Evolutionary conservation across 1,140 invertebrate genomes (phyloP).

Genomic region (Riptortus pedestris): DNA sequence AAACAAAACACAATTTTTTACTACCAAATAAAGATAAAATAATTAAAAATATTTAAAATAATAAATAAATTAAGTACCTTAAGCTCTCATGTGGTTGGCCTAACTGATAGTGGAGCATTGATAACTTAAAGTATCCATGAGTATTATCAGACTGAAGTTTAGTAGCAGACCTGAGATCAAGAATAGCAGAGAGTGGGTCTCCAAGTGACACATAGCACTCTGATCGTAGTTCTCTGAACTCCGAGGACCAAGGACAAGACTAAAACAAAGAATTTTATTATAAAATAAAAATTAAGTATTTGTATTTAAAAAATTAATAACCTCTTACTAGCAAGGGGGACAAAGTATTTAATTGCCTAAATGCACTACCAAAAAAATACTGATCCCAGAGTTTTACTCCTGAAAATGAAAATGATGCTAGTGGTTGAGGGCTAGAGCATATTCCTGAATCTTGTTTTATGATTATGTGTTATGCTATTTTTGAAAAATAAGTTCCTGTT

Average conservation of each 20-base stretch:
- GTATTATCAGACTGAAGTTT: slow-evolving; percentile 87
- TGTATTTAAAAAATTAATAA: no score
- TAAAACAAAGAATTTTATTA: no score
- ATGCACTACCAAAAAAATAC: slow-evolving; percentile 8
- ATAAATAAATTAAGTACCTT: slow-evolving; percentile 46
- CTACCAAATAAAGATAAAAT: not conserved
- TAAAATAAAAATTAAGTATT: not conserved
- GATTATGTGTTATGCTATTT: no score
- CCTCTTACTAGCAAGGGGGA: no score
- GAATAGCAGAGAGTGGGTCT: slow-evolving; percentile 77
- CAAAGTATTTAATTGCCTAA: not conserved
- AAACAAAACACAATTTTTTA: slow-evolving; percentile 33
- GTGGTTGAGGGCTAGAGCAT: no score
- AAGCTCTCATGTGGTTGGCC: slow-evolving; percentile 86
- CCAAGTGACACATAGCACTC: slow-evolving; percentile 70
- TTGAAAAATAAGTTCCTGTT: no score
- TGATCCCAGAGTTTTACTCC: no score
- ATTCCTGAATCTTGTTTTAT: no score
- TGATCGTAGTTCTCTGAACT: slow-evolving; percentile 72
- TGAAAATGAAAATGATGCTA: no score
- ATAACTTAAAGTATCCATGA: slow-evolving; percentile 72
- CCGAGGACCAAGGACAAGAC: slow-evolving; percentile 75
- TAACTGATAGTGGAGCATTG: slow-evolving; percentile 73
- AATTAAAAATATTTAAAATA: slow-evolving; percentile 25
- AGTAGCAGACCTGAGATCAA: slow-evolving; percentile 80